Base-by-base conservation (phyloP, 2,113 vertebrate species). In the Tringa solitaria region DNA sequence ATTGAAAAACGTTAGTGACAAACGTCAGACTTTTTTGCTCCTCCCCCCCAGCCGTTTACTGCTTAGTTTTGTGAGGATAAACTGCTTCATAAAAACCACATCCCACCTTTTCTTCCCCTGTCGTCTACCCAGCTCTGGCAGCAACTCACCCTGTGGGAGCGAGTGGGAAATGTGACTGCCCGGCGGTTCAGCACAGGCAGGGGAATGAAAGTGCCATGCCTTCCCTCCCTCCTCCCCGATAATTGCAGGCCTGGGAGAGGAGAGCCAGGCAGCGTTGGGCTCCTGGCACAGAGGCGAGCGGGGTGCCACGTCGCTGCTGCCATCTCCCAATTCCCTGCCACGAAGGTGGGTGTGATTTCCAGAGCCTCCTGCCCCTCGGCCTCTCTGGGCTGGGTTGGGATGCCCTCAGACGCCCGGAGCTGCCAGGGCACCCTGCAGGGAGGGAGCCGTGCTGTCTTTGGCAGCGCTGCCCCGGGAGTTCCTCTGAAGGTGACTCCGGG, bases 201-300 rank as follows among this genome's bases (percentile, higher is more conserved):
- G 19, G 67, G 23, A 63, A 74, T 54, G 24, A 35, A 74, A 76
- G 14, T 4, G 23, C 50, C 53, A 4, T 26, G 51, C 33, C 43
- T 80, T 63, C 79, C 65, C 26, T 94, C 64, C 56, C 24, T 92
- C 39, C 51, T 37, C 51, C 26, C 33, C 37, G 51, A 15, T 12
- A 84, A 51, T 5, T 88, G 56, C 64, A 63, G 43, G 64, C 26
- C 17, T 32, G 53, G 64, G 46, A 77, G 63, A 45, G 17, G 57
- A 27, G 53, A 83, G n/a, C 3, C 1, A n/a, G 14, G 1, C 2
- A 5, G 27, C 0, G 1, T 37, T 2, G 3, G 35, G 20, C 54
- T 59, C 16, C 2, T 14, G 60, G 72, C 57, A 64, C 67, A 35
- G 60, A 35, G 53, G 18, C 18, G 14, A 83, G 37, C 0, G 5